Evolutionary conservation across 1,140 invertebrate genomes (phyloP).

Genomic region (Rhyzopertha dominica): DNA sequence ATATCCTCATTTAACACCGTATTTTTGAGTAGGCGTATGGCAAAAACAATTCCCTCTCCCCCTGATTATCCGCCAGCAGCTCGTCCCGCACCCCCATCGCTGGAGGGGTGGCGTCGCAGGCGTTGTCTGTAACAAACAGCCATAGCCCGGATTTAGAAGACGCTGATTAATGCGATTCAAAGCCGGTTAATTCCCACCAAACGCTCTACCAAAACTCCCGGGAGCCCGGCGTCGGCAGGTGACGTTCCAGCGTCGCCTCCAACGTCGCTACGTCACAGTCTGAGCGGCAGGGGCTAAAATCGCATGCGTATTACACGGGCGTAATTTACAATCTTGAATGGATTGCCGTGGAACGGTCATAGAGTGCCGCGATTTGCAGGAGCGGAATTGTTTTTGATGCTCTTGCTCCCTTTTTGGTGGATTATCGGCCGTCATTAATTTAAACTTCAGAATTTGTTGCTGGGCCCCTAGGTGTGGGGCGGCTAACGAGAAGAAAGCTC

Average conservation of each 20-base stretch:
- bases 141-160: conserved; percentile 43
- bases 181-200: conserved; percentile 46
- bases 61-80: too few species aligned
- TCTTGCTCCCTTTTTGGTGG: conserved; percentile 23
- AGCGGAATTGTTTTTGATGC: conserved; percentile 41
- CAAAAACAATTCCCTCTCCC: too few species aligned
- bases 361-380: conserved; percentile 34
- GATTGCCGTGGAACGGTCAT: conserved; percentile 38
- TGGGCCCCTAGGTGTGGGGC: too few species aligned
- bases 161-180: conserved; percentile 46
- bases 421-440: conserved; percentile 23
- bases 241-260: conserved; percentile 4
- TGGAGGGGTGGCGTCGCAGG: too few species aligned
- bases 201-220: conserved; percentile 45
- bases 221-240: conserved; percentile 30
- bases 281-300: conserved; percentile 24
- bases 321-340: conserved; percentile 43
- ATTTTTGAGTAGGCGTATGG: too few species aligned
- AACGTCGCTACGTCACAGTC: conserved; percentile 22
- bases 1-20: too few species aligned
- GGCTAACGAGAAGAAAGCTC: too few species aligned
- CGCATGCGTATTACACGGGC: conserved; percentile 39
- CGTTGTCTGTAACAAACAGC: conserved; percentile 41
- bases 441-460: too few species aligned
- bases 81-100: too few species aligned